Conservation (phyloP, 2,113 vertebrate genomes). For the Ophiodon elongatus region DNA sequence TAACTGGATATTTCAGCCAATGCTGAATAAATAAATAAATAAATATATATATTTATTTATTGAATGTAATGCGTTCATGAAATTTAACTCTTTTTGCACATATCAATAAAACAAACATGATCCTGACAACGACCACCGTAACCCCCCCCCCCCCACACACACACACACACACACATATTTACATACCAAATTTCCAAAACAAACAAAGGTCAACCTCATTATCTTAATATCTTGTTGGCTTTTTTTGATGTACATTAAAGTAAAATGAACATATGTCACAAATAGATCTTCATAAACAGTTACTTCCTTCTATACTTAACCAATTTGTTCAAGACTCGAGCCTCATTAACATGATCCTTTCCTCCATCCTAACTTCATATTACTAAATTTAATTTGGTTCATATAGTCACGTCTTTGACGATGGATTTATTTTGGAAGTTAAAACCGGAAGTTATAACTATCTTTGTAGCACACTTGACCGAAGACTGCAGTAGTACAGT, state of each 20-base stretch:
- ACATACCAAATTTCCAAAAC: too few species aligned
- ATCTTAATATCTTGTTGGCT: not conserved
- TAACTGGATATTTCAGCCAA: too few species aligned
- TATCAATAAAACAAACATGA: not conserved
- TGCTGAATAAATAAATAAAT: too few species aligned
- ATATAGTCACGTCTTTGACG: not conserved
- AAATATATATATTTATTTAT: too few species aligned
- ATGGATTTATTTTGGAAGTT: slow-evolving; percentile 53
- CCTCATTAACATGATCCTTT: not conserved
- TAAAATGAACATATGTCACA: too few species aligned
- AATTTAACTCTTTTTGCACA: not conserved
- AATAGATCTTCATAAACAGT: not conserved
- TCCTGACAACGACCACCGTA: not conserved
- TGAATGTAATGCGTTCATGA: too few species aligned
- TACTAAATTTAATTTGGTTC: not conserved
- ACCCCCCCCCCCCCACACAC: too few species aligned
- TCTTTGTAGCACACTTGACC: not conserved
- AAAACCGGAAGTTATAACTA: slow-evolving; percentile 12
- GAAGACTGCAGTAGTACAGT: not conserved
- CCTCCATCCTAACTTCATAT: not conserved
- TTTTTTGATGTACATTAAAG: not conserved
- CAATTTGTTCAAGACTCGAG: not conserved
- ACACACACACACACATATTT: too few species aligned
- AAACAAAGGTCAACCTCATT: too few species aligned
- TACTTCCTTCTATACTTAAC: not conserved